Evolutionary conservation across 1,140 invertebrate genomes (phyloP).

Genomic region (Lordiphosa collinella): DNA sequence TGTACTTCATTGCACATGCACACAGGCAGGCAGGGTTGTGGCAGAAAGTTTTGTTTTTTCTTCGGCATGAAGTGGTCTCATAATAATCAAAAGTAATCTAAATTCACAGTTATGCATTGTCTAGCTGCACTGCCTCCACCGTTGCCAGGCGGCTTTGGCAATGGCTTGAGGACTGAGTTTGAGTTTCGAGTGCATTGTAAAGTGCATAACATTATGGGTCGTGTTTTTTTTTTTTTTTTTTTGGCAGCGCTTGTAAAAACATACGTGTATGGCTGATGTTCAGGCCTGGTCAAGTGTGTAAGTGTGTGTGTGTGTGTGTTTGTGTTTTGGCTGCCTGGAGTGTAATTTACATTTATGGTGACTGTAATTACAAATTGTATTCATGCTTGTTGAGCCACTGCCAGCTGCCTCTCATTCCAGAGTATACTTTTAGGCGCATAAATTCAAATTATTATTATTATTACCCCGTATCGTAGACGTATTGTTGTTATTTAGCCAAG

Average conservation of each 20-base stretch:
- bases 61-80: constrained; percentile 10
- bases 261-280: background rate
- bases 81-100: constrained; percentile 49
- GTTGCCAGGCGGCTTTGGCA: background rate
- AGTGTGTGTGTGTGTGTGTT: background rate
- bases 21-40: background rate
- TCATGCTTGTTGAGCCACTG: constrained; percentile 8
- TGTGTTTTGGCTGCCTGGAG: background rate
- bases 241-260: constrained; percentile 15
- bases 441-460: background rate
- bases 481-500: constrained; percentile 5
- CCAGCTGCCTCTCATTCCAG: constrained; percentile 22
- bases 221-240: constrained; percentile 23
- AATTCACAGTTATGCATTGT: constrained; percentile 46
- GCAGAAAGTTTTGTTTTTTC: constrained; percentile 8
- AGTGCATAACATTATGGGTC: constrained; percentile 30
- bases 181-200: constrained; percentile 23
- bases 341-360: constrained; percentile 29
- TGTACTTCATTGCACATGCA: constrained; percentile 27
- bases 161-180: background rate
- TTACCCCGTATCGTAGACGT: background rate
- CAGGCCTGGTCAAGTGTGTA: constrained; percentile 9
- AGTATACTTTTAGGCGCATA: constrained; percentile 21
- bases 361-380: constrained; percentile 11
- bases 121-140: background rate